Base-by-base conservation (phyloP, 2,113 vertebrate genomes). In the Bubalus kerabau region DNA sequence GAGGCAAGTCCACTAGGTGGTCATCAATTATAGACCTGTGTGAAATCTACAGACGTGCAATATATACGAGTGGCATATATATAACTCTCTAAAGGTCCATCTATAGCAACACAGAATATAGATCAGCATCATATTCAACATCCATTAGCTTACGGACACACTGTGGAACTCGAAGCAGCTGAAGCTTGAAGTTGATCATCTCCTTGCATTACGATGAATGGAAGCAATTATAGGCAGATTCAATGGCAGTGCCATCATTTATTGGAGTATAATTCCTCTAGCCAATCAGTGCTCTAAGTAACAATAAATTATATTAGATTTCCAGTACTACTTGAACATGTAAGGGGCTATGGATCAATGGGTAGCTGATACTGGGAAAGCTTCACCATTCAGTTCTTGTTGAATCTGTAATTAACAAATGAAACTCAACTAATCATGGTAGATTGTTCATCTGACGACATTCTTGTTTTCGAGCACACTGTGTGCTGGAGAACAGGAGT, bases 381-480 rank as follows among this genome's bases (percentile, higher is more conserved):
- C 87, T 83, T 96, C 32, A 0, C 0, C 97, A 96, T 97, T 92
- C 90, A 82, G 76, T 97, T 97, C 82, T 96, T 91, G 36, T 97
- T 98, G 98, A 97, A 43, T 98, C 90, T 98, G 86, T 97, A 98
- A 98, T 15, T 97, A 98, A 97, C 97, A 98, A 98, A 97, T 95
- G 93, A 98, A 98, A 97, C 88, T 95, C 93, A 93, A 97, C 57
- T 97, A 92, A 87, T 98, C 96, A 93, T 86, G 15, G 95, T 74
- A 96, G 98, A 98, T 96, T 98, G 97, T 97, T 98, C 57, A 91
- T 98, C 98, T 98, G 86, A 94, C 96, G 92, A 78, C 97, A 95
- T 92, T 98, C 76, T 86, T 98, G 30, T 97, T 98, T 91, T 97
- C 26, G 56, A 97, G 96, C 87, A 90, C 86, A 50, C 0, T 54